Conservation (phyloP, 2,797 vertebrate genomes). For the Ibycter americanus region DNA sequence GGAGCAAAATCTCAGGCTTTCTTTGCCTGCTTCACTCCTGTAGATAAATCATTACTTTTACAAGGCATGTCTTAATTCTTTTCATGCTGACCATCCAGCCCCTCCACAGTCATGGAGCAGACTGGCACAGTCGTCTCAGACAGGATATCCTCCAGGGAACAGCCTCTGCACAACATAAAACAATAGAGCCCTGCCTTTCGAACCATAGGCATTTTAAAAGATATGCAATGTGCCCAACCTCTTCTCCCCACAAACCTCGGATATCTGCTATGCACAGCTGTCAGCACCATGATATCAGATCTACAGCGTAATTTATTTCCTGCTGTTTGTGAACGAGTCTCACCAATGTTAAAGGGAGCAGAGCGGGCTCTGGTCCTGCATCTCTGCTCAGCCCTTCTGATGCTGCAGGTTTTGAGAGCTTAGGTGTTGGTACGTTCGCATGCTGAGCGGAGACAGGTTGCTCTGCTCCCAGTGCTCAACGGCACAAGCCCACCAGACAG, state of each 20-base stretch:
- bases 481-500: neutral
- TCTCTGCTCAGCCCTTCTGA: neutral
- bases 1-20: neutral
- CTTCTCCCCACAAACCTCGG: neutral
- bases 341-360: neutral
- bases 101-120: constrained; percentile 61
- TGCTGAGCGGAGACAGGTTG: accelerated
- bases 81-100: constrained; percentile 50
- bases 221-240: neutral
- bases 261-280: neutral
- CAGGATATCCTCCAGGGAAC: constrained; percentile 82
- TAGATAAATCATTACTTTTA: constrained; percentile 28
- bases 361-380: neutral
- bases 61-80: constrained; percentile 28
- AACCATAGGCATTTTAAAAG: neutral
- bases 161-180: constrained; percentile 69
- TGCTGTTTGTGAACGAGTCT: neutral
- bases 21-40: neutral
- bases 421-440: accelerated
- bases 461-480: neutral
- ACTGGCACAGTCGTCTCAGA: constrained; percentile 73
- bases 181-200: constrained; percentile 68
- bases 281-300: neutral
- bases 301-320: neutral
- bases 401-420: neutral